Evolutionary conservation across 2,797 vertebrate genomes (phyloP).

Genomic region (Leucoraja ocellata): DNA sequence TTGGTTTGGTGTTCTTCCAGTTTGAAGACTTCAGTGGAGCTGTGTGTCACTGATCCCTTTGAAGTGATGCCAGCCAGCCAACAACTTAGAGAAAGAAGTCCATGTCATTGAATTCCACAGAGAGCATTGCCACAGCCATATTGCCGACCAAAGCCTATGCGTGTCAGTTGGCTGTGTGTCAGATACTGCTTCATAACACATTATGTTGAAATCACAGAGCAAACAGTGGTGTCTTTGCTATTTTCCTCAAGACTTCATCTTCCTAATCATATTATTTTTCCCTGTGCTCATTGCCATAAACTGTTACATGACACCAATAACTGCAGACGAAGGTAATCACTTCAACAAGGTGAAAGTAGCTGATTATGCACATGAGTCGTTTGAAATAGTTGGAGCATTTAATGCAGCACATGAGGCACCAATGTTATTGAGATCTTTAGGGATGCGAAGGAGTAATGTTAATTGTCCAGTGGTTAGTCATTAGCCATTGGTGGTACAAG

Average conservation of each 20-base stretch:
- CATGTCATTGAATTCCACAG: no score
- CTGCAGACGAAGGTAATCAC: neutral
- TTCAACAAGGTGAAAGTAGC: neutral
- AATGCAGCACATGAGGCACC: neutral
- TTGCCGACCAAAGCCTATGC: no score
- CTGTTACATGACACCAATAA: neutral
- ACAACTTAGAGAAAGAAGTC: no score
- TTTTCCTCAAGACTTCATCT: neutral
- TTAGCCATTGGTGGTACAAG: neutral
- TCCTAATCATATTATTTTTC: neutral
- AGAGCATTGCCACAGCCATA: no score
- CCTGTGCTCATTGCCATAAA: neutral
- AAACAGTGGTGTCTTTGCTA: neutral
- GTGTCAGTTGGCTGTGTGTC: neutral
- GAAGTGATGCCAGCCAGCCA: no score
- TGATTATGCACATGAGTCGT: neutral
- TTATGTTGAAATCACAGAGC: neutral
- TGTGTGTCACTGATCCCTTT: no score
- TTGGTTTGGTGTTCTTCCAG: no score
- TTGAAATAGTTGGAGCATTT: neutral
- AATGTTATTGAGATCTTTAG: neutral
- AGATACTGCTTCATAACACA: neutral
- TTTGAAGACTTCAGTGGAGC: no score
- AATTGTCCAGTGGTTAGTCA: neutral
- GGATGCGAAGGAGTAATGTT: neutral